These are phyloP conservation scores for Tichodroma muraria DNA, from an alignment of 2,113 vertebrate species.

Conservation along the genomic window DNA sequence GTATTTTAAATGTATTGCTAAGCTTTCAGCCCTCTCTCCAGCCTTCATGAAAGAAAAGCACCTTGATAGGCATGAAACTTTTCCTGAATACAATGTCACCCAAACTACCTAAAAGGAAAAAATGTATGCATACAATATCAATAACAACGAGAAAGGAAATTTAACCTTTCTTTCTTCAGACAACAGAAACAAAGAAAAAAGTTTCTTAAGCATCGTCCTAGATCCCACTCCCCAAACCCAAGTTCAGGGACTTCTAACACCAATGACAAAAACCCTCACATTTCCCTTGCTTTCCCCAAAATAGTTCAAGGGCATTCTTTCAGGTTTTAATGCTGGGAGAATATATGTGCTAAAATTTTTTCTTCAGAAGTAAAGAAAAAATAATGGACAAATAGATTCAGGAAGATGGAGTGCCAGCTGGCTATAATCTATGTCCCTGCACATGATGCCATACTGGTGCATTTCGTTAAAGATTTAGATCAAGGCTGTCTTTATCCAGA, in stretches of 20 bases:
- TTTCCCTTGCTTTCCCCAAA: neutral
- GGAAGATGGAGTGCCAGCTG: neutral
- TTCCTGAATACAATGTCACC: neutral
- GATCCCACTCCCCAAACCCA: rapidly evolving
- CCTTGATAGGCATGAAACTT: neutral
- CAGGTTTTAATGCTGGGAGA: neutral
- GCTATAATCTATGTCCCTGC: neutral
- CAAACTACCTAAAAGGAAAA: neutral
- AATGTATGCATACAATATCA: neutral
- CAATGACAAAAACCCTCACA: neutral
- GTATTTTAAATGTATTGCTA: neutral
- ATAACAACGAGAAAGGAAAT: neutral
- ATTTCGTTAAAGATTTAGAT: neutral
- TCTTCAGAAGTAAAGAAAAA: neutral
- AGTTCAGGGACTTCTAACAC: neutral
- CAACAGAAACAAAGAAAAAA: neutral
- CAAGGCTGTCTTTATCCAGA: neutral
- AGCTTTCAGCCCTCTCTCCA: neutral
- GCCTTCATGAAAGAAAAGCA: neutral
- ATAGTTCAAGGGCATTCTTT: neutral
- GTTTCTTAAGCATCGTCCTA: neutral
- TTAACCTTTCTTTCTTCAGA: neutral
- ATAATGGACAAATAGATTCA: neutral
- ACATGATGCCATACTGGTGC: neutral
- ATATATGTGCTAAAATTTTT: neutral